Evolutionary conservation across 2,797 vertebrate genomes (phyloP), one percentile per base, ranked within the genome.

Genomic region (Tauraco hartlaubi): DNA sequence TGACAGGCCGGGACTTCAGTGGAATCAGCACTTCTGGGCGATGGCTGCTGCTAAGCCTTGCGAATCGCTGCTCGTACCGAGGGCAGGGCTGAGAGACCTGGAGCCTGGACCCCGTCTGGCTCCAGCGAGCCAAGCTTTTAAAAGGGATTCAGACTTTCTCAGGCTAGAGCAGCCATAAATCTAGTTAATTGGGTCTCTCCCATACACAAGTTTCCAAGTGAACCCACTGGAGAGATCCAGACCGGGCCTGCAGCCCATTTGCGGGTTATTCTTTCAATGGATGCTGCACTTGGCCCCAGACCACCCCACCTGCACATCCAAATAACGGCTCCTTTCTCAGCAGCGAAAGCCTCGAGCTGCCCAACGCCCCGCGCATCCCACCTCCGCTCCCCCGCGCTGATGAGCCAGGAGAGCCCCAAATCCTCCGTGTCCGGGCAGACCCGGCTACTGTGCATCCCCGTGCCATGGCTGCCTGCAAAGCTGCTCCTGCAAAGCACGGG

Each of bases 161-260:
- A 97, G 97, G 96, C 91, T 95, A 64, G 37, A 87, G 92, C 86
- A 79, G 93, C 91, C 87, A 96, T 97, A 97, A 97, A 97, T 97
- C 94, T 72, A 69, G 37, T 94, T 97, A 97, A 97, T 93, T 97
- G 85, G 94, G 94, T 96, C 92, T 97, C 96, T 96, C 90, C 91
- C 90, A 86, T 89, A 90, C 84, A 90, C 71, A 62, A 77, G 80
- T 96, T 97, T 96, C 96, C 94, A 97, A 96, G 48, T 72, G 79
- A 94, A 84, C 15, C 35, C 69, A 3, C 90, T 58, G 73, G 87
- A 96, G 94, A 88, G 91, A 89, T 94, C 79, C 94, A 94, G 66
- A 6, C 82, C 33, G 69, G 95, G 94, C 95, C 89, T 83, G 35
- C 64, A 86, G 95, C 95, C 95, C 94, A 91, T 90, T 51, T 84